Conservation (phyloP, 2,797 vertebrate species). For the Phylloscopus collybita region DNA sequence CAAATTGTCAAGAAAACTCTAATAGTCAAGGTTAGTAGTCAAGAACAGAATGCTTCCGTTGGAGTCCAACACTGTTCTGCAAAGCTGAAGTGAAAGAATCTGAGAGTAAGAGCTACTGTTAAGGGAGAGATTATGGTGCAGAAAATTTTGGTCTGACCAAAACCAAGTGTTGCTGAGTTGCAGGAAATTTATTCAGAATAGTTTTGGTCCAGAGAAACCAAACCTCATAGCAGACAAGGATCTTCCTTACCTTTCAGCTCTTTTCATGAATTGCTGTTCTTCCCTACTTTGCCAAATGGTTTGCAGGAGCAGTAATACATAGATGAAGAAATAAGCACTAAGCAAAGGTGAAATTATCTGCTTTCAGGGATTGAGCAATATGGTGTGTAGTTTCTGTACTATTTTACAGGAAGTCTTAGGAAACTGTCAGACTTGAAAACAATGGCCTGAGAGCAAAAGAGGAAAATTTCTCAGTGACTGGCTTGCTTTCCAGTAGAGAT, state of each 20-base stretch:
- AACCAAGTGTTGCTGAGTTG: neutral
- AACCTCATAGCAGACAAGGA: neutral
- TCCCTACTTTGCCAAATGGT: neutral
- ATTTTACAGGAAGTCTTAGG: neutral
- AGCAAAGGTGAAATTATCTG: neutral
- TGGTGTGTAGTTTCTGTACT: neutral
- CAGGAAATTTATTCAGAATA: neutral
- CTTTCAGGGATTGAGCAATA: neutral
- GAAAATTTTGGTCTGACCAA: neutral
- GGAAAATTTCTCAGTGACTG: neutral
- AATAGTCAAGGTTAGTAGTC: neutral
- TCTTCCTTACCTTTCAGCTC: neutral
- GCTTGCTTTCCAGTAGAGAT: neutral
- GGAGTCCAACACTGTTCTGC: neutral
- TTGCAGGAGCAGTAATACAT: neutral
- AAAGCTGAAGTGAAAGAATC: neutral
- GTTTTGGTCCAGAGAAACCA: neutral
- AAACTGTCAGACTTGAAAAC: neutral
- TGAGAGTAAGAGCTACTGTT: neutral
- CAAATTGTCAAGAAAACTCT: neutral
- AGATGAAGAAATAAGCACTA: neutral
- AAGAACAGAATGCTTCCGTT: neutral
- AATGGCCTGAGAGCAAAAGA: neutral
- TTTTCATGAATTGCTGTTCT: neutral
- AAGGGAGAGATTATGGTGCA: neutral